Evolutionary conservation across 2,113 vertebrate species (phyloP).

Genomic region (Silurus asotus): DNA sequence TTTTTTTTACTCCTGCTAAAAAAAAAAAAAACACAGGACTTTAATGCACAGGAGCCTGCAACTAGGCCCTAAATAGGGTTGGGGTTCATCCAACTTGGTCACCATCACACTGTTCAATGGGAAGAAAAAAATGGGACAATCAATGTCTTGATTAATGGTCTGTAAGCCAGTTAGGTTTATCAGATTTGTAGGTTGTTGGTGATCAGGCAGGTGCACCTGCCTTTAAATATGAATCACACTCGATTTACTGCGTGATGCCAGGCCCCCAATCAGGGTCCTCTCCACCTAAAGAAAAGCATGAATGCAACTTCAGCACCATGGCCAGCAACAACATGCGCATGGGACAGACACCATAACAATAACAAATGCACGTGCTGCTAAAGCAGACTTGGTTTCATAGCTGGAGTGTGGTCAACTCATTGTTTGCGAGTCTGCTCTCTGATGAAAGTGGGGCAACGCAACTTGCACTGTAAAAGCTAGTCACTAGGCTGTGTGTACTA

Average conservation of each 20-base stretch:
- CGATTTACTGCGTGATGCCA: background rate
- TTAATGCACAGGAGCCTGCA: background rate
- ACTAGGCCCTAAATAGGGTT: background rate
- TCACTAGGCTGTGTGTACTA: background rate
- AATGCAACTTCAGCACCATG: slow-evolving; percentile 26
- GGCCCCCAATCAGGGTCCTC: background rate
- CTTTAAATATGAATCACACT: background rate
- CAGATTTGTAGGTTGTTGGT: background rate
- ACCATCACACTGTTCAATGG: background rate
- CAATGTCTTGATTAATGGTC: background rate
- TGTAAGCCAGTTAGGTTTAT: background rate
- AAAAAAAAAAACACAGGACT: background rate
- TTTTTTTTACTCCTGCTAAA: background rate
- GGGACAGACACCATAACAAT: slow-evolving; percentile 9
- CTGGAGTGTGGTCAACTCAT: background rate
- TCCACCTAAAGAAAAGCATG: background rate
- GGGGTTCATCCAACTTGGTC: background rate
- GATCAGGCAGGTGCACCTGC: background rate
- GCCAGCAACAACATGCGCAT: background rate
- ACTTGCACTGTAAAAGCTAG: background rate
- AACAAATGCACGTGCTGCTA: background rate
- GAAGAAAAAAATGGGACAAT: background rate
- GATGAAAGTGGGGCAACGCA: background rate
- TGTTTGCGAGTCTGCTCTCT: background rate
- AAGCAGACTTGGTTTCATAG: background rate